Evolutionary conservation across 2,797 vertebrate genomes (phyloP).

Genomic region (Pagetopsis macropterus): DNA sequence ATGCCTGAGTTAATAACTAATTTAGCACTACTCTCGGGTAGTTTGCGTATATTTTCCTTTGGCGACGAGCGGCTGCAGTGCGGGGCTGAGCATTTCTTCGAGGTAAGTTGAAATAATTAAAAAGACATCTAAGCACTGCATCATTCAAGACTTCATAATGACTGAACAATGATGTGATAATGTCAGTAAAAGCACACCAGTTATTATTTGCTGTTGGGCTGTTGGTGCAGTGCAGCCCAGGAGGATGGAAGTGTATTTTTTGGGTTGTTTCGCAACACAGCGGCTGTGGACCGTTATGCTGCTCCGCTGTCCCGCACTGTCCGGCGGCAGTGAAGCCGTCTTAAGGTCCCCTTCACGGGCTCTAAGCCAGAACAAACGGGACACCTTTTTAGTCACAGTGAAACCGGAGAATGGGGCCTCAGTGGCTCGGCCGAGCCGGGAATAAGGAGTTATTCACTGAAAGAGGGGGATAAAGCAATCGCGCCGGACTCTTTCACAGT

Average conservation of each 20-base stretch:
- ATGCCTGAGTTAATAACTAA: conserved; percentile 79
- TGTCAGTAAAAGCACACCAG: background rate
- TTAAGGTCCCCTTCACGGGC: conserved; percentile 5
- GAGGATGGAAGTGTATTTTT: background rate
- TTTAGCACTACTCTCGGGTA: conserved; percentile 81
- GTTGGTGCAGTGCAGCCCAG: conserved; percentile 48
- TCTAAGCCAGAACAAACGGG: conserved; percentile 32
- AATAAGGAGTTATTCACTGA: conserved; percentile 62
- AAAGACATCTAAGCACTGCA: background rate
- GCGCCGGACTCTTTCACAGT: conserved; percentile 69
- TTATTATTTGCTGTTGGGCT: background rate
- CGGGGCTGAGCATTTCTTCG: conserved; percentile 61
- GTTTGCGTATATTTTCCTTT: conserved; percentile 67
- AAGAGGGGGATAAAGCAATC: conserved; percentile 29
- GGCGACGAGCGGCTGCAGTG: conserved; percentile 65
- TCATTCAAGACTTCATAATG: background rate
- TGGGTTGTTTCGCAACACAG: background rate
- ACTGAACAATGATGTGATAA: rapidly evolving
- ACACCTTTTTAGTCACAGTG: conserved; percentile 60
- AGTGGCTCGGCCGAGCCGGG: conserved; percentile 43
- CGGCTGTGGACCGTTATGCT: conserved; percentile 44
- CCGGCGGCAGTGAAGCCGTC: conserved; percentile 2
- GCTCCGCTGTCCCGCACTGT: conserved; percentile 26
- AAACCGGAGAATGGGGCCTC: conserved; percentile 75
- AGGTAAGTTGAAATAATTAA: conserved; percentile 66